Evolutionary conservation across 1,140 invertebrate species (phyloP).

Genomic region (Dendrolimus kikuchii): DNA sequence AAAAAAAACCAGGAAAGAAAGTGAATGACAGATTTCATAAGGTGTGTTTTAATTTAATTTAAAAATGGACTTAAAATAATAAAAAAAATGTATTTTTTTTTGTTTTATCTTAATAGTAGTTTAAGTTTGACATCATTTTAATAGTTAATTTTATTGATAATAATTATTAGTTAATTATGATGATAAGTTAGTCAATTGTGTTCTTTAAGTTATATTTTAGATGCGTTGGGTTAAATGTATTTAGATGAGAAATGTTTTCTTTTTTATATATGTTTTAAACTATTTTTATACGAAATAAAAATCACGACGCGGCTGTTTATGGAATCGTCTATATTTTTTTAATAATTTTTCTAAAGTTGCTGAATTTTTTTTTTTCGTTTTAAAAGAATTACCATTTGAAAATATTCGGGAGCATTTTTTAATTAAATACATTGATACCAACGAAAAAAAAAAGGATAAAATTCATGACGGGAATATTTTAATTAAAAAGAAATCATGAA

Average conservation of each 20-base stretch:
- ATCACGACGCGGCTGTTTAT: no score
- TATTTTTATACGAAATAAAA: no score
- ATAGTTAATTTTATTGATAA: conserved; percentile 11
- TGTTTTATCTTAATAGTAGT: conserved; percentile 20
- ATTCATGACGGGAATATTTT: conserved; percentile 6
- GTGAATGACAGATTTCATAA: conserved; percentile 66
- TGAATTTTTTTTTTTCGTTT: no score
- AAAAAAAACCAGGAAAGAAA: conserved; percentile 50
- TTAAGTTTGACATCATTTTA: conserved; percentile 3
- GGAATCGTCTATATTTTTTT: no score
- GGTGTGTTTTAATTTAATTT: conserved; percentile 48
- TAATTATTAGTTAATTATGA: conserved; percentile 1
- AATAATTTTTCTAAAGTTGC: no score
- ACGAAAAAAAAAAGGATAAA: no score
- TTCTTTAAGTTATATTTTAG: conserved; percentile 38
- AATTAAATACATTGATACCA: no score
- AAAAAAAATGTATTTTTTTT: conserved; percentile 17
- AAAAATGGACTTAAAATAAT: conserved; percentile 39
- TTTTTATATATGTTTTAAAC: no score
- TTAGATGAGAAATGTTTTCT: no score
- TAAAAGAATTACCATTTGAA: no score
- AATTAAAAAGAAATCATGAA: conserved; percentile 28
- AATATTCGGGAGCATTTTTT: no score
- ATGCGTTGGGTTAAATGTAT: neutral
- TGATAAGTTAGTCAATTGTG: conserved; percentile 50